A percentile compares a stretch with the other conserved stretches of the same genome.
phyloP scores from a whole-genome alignment of 2,797 vertebrate species.

The Acridotheres tristis region DNA sequence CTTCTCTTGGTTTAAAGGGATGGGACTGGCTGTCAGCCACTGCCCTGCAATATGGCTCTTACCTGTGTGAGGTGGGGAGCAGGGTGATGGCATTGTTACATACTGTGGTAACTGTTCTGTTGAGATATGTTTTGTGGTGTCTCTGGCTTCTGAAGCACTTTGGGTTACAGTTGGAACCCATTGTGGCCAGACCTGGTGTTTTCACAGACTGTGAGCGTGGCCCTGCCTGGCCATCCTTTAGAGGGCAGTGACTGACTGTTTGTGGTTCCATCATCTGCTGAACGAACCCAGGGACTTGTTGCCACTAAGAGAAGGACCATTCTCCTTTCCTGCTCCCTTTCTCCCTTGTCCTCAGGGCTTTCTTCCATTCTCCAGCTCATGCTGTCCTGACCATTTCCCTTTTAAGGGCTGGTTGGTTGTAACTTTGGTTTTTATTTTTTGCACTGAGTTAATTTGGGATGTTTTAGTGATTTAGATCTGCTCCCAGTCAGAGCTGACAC shows the following conservation, averaged over 20 bases:
- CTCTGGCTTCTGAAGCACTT: background rate
- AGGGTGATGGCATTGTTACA: background rate
- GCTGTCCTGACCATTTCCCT: background rate
- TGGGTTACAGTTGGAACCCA: background rate
- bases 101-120: background rate
- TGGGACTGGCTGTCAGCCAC: background rate
- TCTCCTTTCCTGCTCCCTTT: background rate
- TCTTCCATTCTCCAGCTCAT: background rate
- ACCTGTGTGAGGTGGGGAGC: background rate
- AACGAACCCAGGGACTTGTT: background rate
- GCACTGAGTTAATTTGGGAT: background rate
- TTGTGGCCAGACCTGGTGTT: background rate
- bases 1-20: background rate
- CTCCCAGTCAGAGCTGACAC: background rate
- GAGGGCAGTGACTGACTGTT: slow-evolving; percentile 11
- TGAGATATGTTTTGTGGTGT: background rate
- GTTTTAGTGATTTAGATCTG: background rate
- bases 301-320: background rate
- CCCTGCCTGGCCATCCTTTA: background rate
- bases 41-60: background rate
- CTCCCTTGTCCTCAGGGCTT: background rate
- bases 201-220: rapidly evolving
- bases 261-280: background rate
- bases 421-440: background rate
- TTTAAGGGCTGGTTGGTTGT: background rate